Percentiles rank a stretch among this genome's conserved stretches.
Evolutionary conservation across 35 echinoderm and acorn worm species (phyloP).

Genomic region (Heliocidaris tuberculata): DNA sequence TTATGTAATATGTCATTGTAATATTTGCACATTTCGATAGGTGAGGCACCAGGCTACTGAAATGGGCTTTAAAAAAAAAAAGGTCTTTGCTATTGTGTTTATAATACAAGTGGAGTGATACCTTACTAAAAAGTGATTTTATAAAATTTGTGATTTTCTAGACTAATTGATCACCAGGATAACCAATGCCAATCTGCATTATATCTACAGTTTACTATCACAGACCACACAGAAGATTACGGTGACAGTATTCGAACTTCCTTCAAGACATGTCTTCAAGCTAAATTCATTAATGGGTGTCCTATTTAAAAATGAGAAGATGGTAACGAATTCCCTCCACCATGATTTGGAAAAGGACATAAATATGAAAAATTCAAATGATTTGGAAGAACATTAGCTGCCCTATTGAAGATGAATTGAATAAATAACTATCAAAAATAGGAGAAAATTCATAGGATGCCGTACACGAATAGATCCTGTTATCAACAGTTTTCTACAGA

Average conservation of each 20-base stretch:
- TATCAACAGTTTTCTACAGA: background rate
- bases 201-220: too few species aligned
- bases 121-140: too few species aligned
- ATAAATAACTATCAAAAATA: slow-evolving; percentile 15
- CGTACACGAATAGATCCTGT: background rate
- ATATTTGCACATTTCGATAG: too few species aligned
- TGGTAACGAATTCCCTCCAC: background rate
- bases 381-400: background rate
- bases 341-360: background rate
- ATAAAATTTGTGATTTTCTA: too few species aligned
- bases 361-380: background rate
- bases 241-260: background rate
- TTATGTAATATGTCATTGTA: too few species aligned
- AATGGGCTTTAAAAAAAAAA: too few species aligned
- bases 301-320: background rate
- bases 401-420: background rate
- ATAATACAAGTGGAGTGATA: too few species aligned
- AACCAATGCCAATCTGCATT: too few species aligned
- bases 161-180: too few species aligned
- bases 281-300: background rate
- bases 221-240: background rate
- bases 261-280: background rate
- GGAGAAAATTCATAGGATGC: background rate
- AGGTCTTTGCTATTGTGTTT: too few species aligned
- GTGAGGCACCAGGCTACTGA: too few species aligned